phyloP scores from a whole-genome alignment of 2,797 vertebrate species.

The Huso huso region DNA sequence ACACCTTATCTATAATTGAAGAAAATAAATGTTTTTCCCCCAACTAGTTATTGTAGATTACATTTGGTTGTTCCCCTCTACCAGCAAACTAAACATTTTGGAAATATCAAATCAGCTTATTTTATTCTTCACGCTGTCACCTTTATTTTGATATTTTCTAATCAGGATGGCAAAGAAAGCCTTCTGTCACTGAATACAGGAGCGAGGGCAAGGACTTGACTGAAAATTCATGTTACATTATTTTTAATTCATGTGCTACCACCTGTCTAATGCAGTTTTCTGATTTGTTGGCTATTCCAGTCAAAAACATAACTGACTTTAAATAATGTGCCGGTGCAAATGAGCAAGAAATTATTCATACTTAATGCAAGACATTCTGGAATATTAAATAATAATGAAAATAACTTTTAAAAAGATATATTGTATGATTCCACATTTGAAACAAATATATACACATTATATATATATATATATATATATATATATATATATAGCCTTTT shows the following conservation, averaged over 20 bases:
- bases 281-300: slow-evolving; percentile 61
- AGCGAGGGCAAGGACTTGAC: slow-evolving; percentile 72
- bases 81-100: background rate
- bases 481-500: too few relatives aligned
- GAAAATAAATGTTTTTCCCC: too few relatives aligned
- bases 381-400: slow-evolving; percentile 41
- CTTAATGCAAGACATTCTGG: slow-evolving; percentile 45
- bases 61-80: too few relatives aligned
- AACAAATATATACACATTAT: too few relatives aligned
- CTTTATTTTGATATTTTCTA: slow-evolving; percentile 69
- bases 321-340: slow-evolving; percentile 49
- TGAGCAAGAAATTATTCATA: slow-evolving; percentile 56
- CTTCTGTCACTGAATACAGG: slow-evolving; percentile 58
- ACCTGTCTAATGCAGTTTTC: slow-evolving; percentile 95
- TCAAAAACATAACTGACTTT: slow-evolving; percentile 47
- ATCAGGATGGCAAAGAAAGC: slow-evolving; percentile 49
- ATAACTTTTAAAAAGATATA: too few relatives aligned
- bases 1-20: too few relatives aligned
- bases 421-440: too few relatives aligned
- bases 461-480: background rate
- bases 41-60: too few relatives aligned
- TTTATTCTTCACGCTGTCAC: slow-evolving; percentile 63
- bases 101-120: slow-evolving; percentile 62
- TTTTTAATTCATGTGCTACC: slow-evolving; percentile 91
- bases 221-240: slow-evolving; percentile 87